Conservation (phyloP, 1,140 invertebrate species). For the Anoplolepis gracilipes region DNA sequence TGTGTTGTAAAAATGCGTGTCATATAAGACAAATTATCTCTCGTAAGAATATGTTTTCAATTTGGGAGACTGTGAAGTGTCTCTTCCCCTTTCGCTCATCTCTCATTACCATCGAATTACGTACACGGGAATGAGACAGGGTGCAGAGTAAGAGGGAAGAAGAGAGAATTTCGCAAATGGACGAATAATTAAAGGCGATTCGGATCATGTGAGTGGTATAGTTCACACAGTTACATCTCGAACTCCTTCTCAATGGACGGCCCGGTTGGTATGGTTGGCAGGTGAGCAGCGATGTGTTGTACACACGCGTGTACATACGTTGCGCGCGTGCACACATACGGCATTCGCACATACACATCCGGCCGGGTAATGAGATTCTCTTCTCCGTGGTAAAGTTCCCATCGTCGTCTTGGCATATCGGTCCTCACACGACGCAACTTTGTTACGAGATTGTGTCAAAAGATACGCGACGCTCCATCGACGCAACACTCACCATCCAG, state of each 20-base stretch:
- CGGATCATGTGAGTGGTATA: constrained; percentile 80
- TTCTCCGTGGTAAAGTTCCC: constrained; percentile 83
- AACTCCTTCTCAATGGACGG: constrained; percentile 77
- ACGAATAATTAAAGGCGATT: constrained; percentile 78
- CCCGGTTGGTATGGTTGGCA: constrained; percentile 63
- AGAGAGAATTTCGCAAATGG: constrained; percentile 74
- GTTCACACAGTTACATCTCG: constrained; percentile 80
- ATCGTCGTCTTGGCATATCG: constrained; percentile 66
- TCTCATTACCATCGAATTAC: constrained; percentile 58
- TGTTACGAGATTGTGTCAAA: constrained; percentile 77
- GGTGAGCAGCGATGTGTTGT: constrained; percentile 50
- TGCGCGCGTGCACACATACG: neutral
- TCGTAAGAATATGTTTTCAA: constrained; percentile 11
- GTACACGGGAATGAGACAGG: neutral
- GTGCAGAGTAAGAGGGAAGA: neutral
- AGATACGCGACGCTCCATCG: constrained; percentile 69
- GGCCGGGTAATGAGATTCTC: constrained; percentile 72
- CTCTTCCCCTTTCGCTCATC: constrained; percentile 55
- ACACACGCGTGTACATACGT: neutral
- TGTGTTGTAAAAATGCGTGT: neutral
- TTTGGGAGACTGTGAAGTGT: constrained; percentile 3
- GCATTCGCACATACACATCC: constrained; percentile 19
- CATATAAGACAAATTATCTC: neutral
- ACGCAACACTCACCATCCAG: constrained; percentile 6
- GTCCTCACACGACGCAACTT: constrained; percentile 63